phyloP scores from a whole-genome alignment of 2,888 invertebrate species.

The Perithous albicinctus region DNA sequence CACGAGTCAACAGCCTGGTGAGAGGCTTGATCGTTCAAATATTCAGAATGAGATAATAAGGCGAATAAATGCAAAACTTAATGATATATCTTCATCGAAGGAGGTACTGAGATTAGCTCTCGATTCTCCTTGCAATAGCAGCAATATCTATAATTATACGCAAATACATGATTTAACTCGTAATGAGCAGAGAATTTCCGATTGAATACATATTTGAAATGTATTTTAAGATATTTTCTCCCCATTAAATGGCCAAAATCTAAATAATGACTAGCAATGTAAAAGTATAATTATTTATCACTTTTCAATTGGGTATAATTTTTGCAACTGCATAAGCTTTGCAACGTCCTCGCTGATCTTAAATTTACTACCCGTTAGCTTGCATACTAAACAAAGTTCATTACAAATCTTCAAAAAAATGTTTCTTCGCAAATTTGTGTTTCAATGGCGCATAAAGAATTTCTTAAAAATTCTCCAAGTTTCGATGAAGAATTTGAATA shows the following conservation, averaged over 20 bases:
- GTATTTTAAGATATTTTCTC: neutral
- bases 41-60: slow-evolving; percentile 23
- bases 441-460: neutral
- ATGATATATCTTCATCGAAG: neutral
- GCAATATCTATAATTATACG: neutral
- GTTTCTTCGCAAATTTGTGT: neutral
- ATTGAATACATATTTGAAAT: neutral
- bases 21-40: slow-evolving; percentile 32
- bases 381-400: neutral
- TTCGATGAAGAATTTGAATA: neutral
- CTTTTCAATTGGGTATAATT: neutral
- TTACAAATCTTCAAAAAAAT: neutral
- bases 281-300: neutral
- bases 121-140: neutral
- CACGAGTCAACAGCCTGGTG: neutral
- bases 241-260: neutral
- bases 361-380: neutral
- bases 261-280: neutral
- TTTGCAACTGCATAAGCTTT: neutral
- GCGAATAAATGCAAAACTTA: slow-evolving; percentile 8
- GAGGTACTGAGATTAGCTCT: neutral
- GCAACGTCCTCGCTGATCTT: neutral
- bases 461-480: neutral
- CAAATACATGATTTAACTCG: neutral
- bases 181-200: neutral